Evolutionary conservation across 1,140 invertebrate species (phyloP), one percentile per base, ranked within the genome.

Genomic region (Heliconius melpomene): DNA sequence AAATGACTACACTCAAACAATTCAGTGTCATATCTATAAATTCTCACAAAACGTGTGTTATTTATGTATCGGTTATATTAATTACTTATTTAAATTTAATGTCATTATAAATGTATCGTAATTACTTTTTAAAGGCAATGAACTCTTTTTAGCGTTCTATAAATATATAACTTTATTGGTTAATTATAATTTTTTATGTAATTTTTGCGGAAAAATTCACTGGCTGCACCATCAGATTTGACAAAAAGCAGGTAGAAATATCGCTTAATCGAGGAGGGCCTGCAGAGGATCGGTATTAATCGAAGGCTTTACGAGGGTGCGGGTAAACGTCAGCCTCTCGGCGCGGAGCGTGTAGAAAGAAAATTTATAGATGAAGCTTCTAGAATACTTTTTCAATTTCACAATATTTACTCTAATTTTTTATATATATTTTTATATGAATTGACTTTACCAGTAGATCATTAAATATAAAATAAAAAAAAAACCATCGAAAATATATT

Each of bases 261-360:
- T 90, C 86, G 88, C 90, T 93, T 93, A 92, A 93, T 93, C 90
- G 90, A 87, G 85, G 82, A 87, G 85, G 83, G 84, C 83, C 78
- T 79, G 86, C 79, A 82, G 85, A 89, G 90, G 86, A 88, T 85
- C 81, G 82, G 74, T 89, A 91, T 92, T 93, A 91, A 93, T 90
- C 88, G 88, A 85, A 91, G 87, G 85, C 88, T 93, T 92, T 92
- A 92, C 85, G 92, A 91, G 86, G 86, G 87, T 85, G 88, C 83
- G 71, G 71, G 78, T 75, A 72, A 75, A 84, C 80, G 85, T 80
- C 84, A 83, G 79, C 79, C 79, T 83, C 81, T 79, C 76, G 40
- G 77, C 32, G 74, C 52, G 79, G 75, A 50, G n/a, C 36, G 57
- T 54, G 79, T 80, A 74, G 36, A 77, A 60, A 57, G 72, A 36